These are phyloP conservation scores for Felis chaus DNA, from an alignment of 2,113 vertebrate species.

Conservation along the genomic window DNA sequence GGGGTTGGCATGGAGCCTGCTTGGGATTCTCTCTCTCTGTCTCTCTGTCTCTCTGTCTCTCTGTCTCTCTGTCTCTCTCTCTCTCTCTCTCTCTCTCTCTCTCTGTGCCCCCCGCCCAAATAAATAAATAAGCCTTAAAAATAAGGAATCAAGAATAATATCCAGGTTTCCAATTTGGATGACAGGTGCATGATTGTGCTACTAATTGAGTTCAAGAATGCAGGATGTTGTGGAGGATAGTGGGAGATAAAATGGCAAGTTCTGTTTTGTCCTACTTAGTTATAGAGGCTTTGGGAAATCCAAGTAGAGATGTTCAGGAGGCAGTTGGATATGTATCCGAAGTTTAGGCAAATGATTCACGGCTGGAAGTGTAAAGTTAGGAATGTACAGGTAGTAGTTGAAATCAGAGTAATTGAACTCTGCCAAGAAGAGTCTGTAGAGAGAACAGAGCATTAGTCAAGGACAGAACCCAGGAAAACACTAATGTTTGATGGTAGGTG, in stretches of 20 bases:
- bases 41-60: too few species aligned
- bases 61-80: too few species aligned
- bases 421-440: not conserved
- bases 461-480: not conserved
- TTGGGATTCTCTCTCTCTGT: too few species aligned
- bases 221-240: not conserved
- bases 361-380: not conserved
- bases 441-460: not conserved
- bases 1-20: too few species aligned
- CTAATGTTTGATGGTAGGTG: not conserved
- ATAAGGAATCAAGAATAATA: not conserved
- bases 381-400: not conserved
- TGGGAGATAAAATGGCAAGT: not conserved
- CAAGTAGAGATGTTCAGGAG: not conserved
- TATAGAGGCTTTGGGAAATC: not conserved
- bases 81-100: too few species aligned
- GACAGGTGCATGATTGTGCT: not conserved
- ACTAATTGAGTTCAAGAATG: not conserved
- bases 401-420: not conserved
- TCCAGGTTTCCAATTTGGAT: not conserved
- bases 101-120: too few species aligned
- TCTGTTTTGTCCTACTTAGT: not conserved
- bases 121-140: too few species aligned
- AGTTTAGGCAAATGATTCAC: not conserved
- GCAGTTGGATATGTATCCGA: not conserved